Evolutionary conservation across 2,888 invertebrate genomes (phyloP).

Genomic region (Noctua janthina): DNA sequence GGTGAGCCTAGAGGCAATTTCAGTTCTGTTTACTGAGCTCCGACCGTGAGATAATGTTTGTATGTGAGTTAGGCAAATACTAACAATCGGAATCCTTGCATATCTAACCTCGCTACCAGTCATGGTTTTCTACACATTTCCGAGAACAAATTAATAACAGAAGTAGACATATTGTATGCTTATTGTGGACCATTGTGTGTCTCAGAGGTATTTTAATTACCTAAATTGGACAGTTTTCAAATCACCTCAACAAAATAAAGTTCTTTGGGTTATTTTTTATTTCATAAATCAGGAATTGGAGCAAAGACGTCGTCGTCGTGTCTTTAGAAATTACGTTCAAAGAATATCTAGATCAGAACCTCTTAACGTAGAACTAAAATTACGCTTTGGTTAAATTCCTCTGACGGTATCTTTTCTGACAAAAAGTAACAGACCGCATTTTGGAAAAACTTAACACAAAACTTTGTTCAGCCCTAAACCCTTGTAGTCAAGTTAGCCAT

Average conservation of each 20-base stretch:
- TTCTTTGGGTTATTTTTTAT: too few relatives aligned
- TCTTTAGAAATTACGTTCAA: too few relatives aligned
- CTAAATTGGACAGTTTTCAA: background rate
- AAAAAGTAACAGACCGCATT: background rate
- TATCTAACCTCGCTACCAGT: constrained; percentile 49
- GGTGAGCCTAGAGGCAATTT: constrained; percentile 57
- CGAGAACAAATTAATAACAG: constrained; percentile 38
- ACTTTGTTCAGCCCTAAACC: background rate
- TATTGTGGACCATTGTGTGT: constrained; percentile 26
- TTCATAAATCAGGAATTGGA: background rate
- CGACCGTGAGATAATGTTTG: constrained; percentile 56
- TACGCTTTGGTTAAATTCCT: background rate
- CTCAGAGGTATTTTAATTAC: constrained; percentile 7
- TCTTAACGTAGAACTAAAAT: background rate
- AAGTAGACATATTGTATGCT: constrained; percentile 22
- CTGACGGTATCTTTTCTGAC: background rate
- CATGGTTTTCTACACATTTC: constrained; percentile 41
- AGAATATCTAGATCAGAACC: background rate
- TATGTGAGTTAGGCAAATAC: constrained; percentile 47
- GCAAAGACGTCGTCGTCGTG: background rate
- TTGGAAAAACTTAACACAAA: background rate
- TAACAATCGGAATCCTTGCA: constrained; percentile 64
- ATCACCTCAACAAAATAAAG: background rate
- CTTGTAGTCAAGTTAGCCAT: background rate
- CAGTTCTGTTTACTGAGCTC: constrained; percentile 56